Conservation (phyloP, 2,888 invertebrate genomes). For the Linyphia triangularis region DNA sequence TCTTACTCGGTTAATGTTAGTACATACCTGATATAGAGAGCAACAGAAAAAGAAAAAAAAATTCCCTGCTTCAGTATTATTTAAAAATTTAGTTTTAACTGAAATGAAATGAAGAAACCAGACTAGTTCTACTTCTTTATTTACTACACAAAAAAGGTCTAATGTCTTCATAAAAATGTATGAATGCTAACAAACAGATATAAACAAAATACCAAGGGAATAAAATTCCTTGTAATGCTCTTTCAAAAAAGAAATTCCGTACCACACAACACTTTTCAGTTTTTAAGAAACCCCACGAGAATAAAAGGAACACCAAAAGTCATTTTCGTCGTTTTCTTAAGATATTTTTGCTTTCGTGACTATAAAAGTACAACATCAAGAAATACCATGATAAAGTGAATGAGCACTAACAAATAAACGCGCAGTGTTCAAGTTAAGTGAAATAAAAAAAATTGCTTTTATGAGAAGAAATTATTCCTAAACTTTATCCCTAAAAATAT, state of each 20-base stretch:
- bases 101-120: neutral
- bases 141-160: conserved; percentile 23
- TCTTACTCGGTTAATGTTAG: no score
- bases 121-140: neutral
- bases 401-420: neutral
- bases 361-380: no score
- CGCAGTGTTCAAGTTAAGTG: neutral
- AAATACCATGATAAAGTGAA: neutral
- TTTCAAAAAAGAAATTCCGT: conserved; percentile 32
- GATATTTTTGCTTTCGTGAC: conserved; percentile 27
- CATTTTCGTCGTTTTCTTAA: conserved; percentile 25
- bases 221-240: conserved; percentile 11
- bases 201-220: neutral
- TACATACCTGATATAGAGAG: no score
- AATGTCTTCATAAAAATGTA: conserved; percentile 56
- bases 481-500: neutral
- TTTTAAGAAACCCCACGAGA: neutral
- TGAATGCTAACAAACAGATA: conserved; percentile 28
- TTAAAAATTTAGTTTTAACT: neutral
- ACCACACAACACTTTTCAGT: conserved; percentile 24
- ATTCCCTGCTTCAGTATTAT: no score
- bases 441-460: neutral
- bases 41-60: no score
- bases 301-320: conserved; percentile 13
- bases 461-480: neutral